phyloP scores from a whole-genome alignment of 1,140 invertebrate species.

The Nomia melanderi region DNA sequence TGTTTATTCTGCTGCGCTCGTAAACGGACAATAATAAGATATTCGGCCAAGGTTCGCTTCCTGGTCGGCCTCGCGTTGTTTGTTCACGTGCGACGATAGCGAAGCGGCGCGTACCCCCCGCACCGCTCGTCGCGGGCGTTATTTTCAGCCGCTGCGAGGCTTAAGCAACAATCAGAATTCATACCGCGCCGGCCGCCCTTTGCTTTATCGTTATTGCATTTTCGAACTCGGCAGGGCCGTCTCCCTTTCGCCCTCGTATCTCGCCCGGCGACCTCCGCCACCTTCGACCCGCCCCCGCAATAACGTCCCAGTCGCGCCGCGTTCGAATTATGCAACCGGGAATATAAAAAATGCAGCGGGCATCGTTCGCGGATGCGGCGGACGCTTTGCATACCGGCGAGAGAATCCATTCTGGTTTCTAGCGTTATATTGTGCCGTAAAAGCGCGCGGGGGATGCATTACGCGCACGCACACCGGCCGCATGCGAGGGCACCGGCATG shows the following conservation, averaged over 20 bases:
- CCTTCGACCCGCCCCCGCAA: background rate
- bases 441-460: constrained; percentile 32
- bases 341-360: constrained; percentile 33
- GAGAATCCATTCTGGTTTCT: constrained; percentile 52
- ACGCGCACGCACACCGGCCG: constrained; percentile 46
- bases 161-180: constrained; percentile 43
- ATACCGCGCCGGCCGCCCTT: background rate
- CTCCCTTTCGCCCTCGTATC: background rate
- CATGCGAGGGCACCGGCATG: background rate
- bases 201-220: constrained; percentile 18
- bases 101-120: constrained; percentile 21
- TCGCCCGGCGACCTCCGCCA: too few relatives aligned
- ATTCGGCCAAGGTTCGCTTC: background rate
- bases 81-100: constrained; percentile 16
- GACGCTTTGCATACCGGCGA: constrained; percentile 56
- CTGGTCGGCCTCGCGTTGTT: constrained; percentile 16
- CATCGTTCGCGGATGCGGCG: constrained; percentile 3
- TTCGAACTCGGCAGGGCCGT: background rate
- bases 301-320: constrained; percentile 46
- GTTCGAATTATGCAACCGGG: constrained; percentile 43
- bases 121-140: constrained; percentile 26
- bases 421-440: constrained; percentile 60
- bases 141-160: constrained; percentile 19
- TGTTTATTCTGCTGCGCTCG: background rate
- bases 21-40: constrained; percentile 7